These are phyloP conservation scores for Tetragnatha versicolor DNA, from an alignment of 1,140 invertebrate genomes.

Conservation along the genomic window DNA sequence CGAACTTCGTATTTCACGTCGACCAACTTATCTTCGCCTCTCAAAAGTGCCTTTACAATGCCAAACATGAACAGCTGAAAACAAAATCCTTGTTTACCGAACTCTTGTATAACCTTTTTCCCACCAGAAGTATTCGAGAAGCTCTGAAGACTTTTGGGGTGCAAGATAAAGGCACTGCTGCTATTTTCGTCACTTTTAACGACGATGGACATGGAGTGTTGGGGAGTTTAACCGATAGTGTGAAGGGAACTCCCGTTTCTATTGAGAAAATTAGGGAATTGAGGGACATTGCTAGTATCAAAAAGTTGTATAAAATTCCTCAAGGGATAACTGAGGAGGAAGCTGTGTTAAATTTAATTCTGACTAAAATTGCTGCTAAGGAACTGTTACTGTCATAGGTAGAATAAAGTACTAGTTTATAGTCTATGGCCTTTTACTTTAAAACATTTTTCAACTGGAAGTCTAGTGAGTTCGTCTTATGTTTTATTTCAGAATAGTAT, in stretches of 20 bases:
- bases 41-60: conserved; percentile 1
- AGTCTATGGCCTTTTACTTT: too few species aligned
- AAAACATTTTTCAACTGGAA: too few species aligned
- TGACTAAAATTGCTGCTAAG: conserved; percentile 22
- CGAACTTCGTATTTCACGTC: neutral
- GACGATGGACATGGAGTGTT: neutral
- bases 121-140: conserved; percentile 25
- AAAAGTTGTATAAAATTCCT: conserved; percentile 34
- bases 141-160: neutral
- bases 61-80: neutral
- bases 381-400: conserved; percentile 29
- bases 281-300: neutral
- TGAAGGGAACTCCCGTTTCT: neutral
- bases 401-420: too few species aligned
- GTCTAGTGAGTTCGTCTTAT: too few species aligned
- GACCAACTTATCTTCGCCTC: neutral
- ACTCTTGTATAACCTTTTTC: conserved; percentile 26
- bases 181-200: conserved; percentile 11
- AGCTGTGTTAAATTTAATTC: conserved; percentile 19
- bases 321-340: neutral
- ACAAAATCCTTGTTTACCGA: conserved; percentile 22
- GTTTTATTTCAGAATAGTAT: too few species aligned
- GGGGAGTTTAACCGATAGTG: neutral
- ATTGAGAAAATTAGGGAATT: neutral
- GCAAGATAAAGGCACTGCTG: conserved; percentile 7